Base-by-base conservation (phyloP, 2,797 vertebrate species). In the Merluccius polli region DNA sequence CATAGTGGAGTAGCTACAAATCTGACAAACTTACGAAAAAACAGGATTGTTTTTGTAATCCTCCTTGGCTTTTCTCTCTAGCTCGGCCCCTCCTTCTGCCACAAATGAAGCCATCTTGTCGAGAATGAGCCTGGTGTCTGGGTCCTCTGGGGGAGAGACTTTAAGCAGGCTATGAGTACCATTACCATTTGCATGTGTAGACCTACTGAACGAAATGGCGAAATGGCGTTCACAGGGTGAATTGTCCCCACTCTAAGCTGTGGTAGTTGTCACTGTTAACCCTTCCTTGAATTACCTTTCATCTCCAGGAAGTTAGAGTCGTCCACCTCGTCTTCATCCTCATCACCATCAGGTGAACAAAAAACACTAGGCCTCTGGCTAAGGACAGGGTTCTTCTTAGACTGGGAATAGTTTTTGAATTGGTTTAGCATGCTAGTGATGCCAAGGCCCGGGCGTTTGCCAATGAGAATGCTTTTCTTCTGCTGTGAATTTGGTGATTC, bases 101-200 rank as follows among this genome's bases (percentile, higher is more conserved):
- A 99, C 95, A 91, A 98, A 98, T 76, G 93, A 93, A 82, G 98
- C 98, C 95, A 99, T 94, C 94, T 98, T 97, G 92, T 99, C 93
- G 89, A 97, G 95, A 91, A 98, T 95, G 82, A 95, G 95, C 79
- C 95, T 93, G 87, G 94, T 94, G 90, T 97, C 96, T 78, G 92
- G 89, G 90, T 98, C 97, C 96, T 97, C 97, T 99, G 98, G 98
- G 94, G 98, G 97, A 93, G 95, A 96, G 94, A 99, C 98, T 99
- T 98, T 97, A 97, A 98, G 96, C 95, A 97, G 91, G 94, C 96
- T 96, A 96, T 99, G 93, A 99, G 97, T 97, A 98, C 92, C 93
- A 93, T 93, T 94, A 92, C 88, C 94, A 91, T 92, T 93, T 79
- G 87, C 91, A 91, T 91, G 95, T 91, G 92, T 93, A n/a, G n/a